These are phyloP conservation scores for Drosophila varians DNA, from an alignment of 1,140 invertebrate genomes.

Conservation along the genomic window DNA sequence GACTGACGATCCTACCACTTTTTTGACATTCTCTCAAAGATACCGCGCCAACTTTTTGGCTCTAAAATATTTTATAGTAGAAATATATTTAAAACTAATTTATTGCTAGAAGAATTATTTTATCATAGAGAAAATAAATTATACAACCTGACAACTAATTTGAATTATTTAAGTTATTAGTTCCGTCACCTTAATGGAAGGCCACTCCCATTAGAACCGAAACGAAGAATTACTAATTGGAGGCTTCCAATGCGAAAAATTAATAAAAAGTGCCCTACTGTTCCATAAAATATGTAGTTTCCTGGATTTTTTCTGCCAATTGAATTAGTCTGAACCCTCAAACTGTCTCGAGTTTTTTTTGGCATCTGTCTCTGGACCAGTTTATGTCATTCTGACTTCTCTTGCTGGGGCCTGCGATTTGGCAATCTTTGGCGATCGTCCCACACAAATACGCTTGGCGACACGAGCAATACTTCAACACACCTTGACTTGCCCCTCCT, in stretches of 20 bases:
- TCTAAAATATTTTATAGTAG: too few relatives aligned
- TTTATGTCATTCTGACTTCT: constrained; percentile 12
- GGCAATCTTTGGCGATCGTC: constrained; percentile 61
- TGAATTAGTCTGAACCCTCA: constrained; percentile 69
- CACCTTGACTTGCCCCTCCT: constrained; percentile 58
- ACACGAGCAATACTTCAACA: constrained; percentile 34
- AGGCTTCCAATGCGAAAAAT: constrained; percentile 8
- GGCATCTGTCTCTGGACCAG: constrained; percentile 14
- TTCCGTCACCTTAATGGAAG: constrained; percentile 9
- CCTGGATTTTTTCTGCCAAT: constrained; percentile 51
- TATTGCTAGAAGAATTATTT: neutral
- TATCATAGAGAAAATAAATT: neutral
- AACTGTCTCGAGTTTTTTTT: constrained; percentile 48
- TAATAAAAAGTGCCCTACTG: too few relatives aligned
- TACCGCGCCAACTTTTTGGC: constrained; percentile 9
- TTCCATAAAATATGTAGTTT: too few relatives aligned
- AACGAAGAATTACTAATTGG: constrained; percentile 8
- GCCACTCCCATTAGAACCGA: neutral
- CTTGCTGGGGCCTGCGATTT: constrained; percentile 44
- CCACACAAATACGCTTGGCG: constrained; percentile 56
- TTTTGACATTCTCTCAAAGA: constrained; percentile 64
- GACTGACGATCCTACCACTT: constrained; percentile 49
- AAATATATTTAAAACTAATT: neutral
- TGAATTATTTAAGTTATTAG: neutral
- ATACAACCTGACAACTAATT: neutral